Percentiles rank a stretch among this genome's conserved stretches.
These are phyloP conservation scores for Eudasyphora cyanicolor DNA, from an alignment of 2,888 invertebrate genomes.

Conservation along the genomic window DNA sequence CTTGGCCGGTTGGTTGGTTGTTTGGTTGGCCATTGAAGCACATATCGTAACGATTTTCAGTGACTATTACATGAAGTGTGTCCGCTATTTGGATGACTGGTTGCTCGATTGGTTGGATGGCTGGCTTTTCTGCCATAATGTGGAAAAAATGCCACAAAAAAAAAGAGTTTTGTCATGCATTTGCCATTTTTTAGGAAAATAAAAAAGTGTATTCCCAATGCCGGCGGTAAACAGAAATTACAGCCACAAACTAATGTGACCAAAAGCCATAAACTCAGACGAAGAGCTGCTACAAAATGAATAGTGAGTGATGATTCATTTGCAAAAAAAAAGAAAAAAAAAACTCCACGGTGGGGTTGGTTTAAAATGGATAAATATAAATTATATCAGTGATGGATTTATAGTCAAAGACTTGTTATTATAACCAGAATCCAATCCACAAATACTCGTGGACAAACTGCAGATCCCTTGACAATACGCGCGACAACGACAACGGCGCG, in stretches of 20 bases:
- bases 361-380: not conserved
- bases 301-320: not conserved
- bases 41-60: not conserved
- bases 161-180: not conserved
- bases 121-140: not conserved
- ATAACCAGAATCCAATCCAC: not conserved
- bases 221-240: no score
- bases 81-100: no score
- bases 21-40: no score
- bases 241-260: not conserved
- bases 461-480: no score
- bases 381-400: not conserved
- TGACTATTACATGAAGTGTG: constrained; percentile 1
- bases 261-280: not conserved
- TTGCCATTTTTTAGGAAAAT: not conserved
- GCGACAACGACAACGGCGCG: no score
- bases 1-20: no score
- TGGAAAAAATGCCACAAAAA: no score
- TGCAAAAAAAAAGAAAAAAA: no score
- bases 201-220: no score
- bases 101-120: not conserved
- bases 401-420: not conserved
- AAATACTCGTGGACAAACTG: no score
- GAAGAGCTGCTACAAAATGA: not conserved
- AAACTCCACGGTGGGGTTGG: no score